A percentile compares a stretch with the other conserved stretches of the same genome.
Conservation (phyloP, 2,113 vertebrate species). For the Aptenodytes patagonicus region DNA sequence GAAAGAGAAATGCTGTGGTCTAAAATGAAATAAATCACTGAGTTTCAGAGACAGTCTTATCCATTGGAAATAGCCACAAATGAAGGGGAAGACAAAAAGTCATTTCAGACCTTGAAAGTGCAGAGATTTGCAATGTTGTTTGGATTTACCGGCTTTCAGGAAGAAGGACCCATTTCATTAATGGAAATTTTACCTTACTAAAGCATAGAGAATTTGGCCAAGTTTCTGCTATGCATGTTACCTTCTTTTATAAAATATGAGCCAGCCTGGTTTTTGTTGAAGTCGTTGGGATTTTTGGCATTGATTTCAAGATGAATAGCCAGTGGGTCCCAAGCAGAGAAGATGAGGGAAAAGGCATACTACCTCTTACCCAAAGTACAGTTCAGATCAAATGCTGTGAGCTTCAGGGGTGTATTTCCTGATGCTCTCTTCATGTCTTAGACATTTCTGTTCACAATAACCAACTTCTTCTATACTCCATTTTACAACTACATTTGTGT, state of each 20-base stretch:
- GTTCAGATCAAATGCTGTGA: background rate
- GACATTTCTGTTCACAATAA: conserved; percentile 16
- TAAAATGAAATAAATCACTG: conserved; percentile 32
- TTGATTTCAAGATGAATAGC: background rate
- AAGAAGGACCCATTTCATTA: background rate
- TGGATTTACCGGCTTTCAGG: background rate
- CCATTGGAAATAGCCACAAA: background rate
- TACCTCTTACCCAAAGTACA: background rate
- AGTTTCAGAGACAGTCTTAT: background rate
- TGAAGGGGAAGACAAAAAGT: background rate
- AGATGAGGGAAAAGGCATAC: background rate
- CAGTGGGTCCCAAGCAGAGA: background rate
- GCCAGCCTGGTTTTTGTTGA: background rate
- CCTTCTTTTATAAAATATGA: background rate
- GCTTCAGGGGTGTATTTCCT: background rate
- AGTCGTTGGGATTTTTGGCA: background rate
- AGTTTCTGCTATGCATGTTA: background rate
- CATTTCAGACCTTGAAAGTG: background rate
- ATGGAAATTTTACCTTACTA: background rate
- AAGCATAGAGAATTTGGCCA: background rate
- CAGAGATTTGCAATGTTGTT: background rate
- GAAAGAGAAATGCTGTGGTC: conserved; percentile 23
- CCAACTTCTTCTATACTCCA: background rate
- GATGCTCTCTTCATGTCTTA: background rate
- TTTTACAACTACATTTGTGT: conserved; percentile 26